Percentiles rank a stretch among this genome's conserved stretches.
phyloP scores from a whole-genome alignment of 2,888 invertebrate genomes.

The Hermaeophaga mercurialis region DNA sequence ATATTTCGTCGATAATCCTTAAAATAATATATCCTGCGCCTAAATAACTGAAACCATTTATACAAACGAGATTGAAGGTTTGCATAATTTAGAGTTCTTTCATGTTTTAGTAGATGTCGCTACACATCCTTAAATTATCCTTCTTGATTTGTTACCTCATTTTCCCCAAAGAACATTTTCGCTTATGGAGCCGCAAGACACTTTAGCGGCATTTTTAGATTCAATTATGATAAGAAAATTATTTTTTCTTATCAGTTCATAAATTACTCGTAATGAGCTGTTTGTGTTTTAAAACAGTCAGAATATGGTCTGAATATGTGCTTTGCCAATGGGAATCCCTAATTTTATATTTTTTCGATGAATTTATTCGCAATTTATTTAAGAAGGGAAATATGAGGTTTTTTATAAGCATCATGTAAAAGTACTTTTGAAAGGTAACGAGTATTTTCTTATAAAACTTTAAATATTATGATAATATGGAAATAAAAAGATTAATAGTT shows the following conservation, averaged over 20 bases:
- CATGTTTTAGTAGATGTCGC: slow-evolving; percentile 2
- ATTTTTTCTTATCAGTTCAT: slow-evolving; percentile 55
- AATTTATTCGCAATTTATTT: too few relatives aligned
- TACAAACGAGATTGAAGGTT: slow-evolving; percentile 10
- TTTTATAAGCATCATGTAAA: too few relatives aligned
- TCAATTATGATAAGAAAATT: slow-evolving; percentile 57
- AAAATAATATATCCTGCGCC: slow-evolving; percentile 7
- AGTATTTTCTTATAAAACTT: too few relatives aligned
- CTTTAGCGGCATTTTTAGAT: slow-evolving; percentile 49
- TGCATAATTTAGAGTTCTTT: slow-evolving; percentile 4
- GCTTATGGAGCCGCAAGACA: slow-evolving; percentile 38
- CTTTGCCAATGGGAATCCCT: slow-evolving; percentile 40
- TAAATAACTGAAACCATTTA: slow-evolving; percentile 3
- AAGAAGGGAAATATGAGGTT: too few relatives aligned
- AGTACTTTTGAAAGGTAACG: too few relatives aligned
- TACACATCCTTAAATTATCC: background rate
- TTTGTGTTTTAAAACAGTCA: slow-evolving; percentile 36
- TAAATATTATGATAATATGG: too few relatives aligned
- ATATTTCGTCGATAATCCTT: background rate
- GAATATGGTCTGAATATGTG: slow-evolving; percentile 36
- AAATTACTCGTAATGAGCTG: slow-evolving; percentile 51
- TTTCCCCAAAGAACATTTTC: slow-evolving; percentile 22
- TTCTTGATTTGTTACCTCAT: slow-evolving; percentile 18
- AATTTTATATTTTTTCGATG: too few relatives aligned
- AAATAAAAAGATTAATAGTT: too few relatives aligned